These are phyloP conservation scores for Ceratoteleas bidentatus DNA, from an alignment of 1,140 invertebrate species.

Conservation along the genomic window DNA sequence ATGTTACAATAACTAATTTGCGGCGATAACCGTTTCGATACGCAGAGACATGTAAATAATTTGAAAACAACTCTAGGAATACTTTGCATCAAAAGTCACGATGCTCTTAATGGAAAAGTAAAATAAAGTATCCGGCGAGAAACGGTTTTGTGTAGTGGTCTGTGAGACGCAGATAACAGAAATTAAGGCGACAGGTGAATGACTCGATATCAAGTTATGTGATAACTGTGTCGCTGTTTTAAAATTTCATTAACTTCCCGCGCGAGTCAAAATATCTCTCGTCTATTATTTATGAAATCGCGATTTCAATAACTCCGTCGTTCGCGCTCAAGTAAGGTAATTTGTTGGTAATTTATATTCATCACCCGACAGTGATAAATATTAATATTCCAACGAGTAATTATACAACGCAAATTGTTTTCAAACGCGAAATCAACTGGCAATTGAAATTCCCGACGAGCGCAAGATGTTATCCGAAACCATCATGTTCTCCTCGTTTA, in stretches of 20 bases:
- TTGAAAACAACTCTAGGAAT: conserved; percentile 11
- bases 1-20: too few species aligned
- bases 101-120: conserved; percentile 21
- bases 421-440: too few species aligned
- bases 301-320: conserved; percentile 9
- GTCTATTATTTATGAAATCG: conserved; percentile 21
- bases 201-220: conserved; percentile 27
- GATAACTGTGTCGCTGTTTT: conserved; percentile 42
- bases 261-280: conserved; percentile 3
- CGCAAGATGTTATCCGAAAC: too few species aligned
- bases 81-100: conserved; percentile 7
- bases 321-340: neutral
- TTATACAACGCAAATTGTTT: too few species aligned
- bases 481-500: too few species aligned
- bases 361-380: neutral
- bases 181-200: conserved; percentile 42
- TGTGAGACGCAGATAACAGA: conserved; percentile 50
- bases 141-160: conserved; percentile 39
- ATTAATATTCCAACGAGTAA: too few species aligned
- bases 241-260: conserved; percentile 30
- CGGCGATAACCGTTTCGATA: too few species aligned
- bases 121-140: conserved; percentile 12
- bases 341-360: conserved; percentile 4
- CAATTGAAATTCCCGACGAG: too few species aligned
- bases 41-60: too few species aligned